Percentiles rank a stretch among this genome's conserved stretches.
These are phyloP conservation scores for Drosophila silvestris DNA, from an alignment of 2,888 invertebrate species.

Conservation along the genomic window DNA sequence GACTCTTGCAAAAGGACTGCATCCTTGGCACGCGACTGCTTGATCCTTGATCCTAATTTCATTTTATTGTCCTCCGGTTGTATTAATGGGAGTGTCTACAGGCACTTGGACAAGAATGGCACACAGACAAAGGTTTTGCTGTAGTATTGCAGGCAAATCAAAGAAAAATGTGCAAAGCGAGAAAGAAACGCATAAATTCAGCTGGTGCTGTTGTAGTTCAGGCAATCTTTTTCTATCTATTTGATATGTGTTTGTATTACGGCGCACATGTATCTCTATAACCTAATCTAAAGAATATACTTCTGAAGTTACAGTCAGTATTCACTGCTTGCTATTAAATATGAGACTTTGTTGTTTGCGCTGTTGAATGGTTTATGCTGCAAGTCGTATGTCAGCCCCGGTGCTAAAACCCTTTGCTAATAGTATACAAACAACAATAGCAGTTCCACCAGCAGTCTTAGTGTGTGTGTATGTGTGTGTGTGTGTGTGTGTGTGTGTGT, in stretches of 20 bases:
- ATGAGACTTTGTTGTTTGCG: conserved; percentile 25
- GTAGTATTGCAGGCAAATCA: conserved; percentile 19
- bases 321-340: conserved; percentile 33
- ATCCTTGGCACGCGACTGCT: not conserved
- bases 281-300: conserved; percentile 9
- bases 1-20: not conserved
- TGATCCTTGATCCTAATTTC: not conserved
- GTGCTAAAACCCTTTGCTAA: conserved; percentile 45
- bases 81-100: not conserved
- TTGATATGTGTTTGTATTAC: not conserved
- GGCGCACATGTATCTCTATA: conserved; percentile 1
- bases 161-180: conserved; percentile 7
- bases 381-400: conserved; percentile 27
- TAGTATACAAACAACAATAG: conserved; percentile 32
- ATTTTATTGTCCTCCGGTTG: not conserved
- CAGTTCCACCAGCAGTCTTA: conserved; percentile 22
- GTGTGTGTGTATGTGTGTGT: conserved; percentile 11
- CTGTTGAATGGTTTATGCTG: conserved; percentile 40
- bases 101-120: not conserved
- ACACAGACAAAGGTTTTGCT: not conserved
- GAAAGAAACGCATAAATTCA: conserved; percentile 24
- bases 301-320: conserved; percentile 27
- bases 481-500: conserved; percentile 23
- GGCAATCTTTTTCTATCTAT: not conserved
- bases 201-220: not conserved